phyloP scores from a whole-genome alignment of 2,113 vertebrate genomes.

The Apteryx mantelli region DNA sequence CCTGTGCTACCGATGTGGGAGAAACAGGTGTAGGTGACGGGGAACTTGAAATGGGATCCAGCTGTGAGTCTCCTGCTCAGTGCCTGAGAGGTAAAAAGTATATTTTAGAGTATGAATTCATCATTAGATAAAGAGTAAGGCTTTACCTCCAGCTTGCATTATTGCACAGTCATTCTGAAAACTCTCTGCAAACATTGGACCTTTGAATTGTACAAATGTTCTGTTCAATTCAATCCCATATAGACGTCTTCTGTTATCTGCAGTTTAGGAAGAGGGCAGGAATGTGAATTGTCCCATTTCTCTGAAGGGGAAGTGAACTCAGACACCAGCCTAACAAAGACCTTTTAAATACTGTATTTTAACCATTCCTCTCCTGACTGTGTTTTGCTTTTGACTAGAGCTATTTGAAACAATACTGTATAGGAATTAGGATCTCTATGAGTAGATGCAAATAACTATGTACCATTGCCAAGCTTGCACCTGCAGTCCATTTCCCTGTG shows the following conservation, averaged over 20 bases:
- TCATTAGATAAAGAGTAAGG: background rate
- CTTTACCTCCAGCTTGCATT: background rate
- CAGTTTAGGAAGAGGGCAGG: constrained; percentile 41
- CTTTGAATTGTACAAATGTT: background rate
- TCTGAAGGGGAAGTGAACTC: constrained; percentile 53
- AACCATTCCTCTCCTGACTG: constrained; percentile 8
- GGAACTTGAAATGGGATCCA: background rate
- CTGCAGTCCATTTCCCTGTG: background rate
- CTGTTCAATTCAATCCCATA: background rate
- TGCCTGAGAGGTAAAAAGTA: background rate
- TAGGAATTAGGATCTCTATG: background rate
- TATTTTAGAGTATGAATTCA: accelerated
- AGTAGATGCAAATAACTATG: background rate
- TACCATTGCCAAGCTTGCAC: background rate
- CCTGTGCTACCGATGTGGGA: background rate
- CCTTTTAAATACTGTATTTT: background rate
- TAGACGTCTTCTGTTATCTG: constrained; percentile 42
- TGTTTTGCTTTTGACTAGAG: background rate
- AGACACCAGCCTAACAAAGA: constrained; percentile 31
- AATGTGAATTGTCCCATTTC: constrained; percentile 48
- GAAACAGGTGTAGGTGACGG: background rate
- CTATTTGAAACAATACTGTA: background rate
- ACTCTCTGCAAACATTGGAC: background rate
- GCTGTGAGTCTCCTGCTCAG: background rate
- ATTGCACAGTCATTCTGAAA: background rate